Conservation (phyloP, 1,140 invertebrate genomes). For the Argopecten irradians region DNA sequence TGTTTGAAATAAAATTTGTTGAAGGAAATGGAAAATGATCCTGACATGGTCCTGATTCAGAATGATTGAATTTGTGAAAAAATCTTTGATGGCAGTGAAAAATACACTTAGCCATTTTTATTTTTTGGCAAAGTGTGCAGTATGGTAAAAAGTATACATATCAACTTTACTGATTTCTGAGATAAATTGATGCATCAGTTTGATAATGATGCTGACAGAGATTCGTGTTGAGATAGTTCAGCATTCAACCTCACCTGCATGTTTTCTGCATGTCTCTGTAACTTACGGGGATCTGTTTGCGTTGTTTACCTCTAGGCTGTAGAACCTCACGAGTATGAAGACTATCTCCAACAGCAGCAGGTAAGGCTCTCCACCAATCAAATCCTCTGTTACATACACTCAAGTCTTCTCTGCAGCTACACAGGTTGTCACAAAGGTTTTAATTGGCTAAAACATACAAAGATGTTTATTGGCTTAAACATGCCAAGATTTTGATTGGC, state of each 20-base stretch:
- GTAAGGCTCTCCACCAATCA: conserved; percentile 40
- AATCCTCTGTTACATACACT: not conserved
- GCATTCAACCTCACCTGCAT: conserved; percentile 34
- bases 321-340: conserved; percentile 54
- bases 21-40: no score
- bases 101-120: no score
- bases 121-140: no score
- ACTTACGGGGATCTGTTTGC: conserved; percentile 29
- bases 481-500: not conserved
- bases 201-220: not conserved
- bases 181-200: no score
- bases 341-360: conserved; percentile 44
- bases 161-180: no score
- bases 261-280: conserved; percentile 39
- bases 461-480: no score
- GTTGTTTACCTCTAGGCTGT: conserved; percentile 57
- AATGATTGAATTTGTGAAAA: no score
- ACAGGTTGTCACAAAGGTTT: not conserved
- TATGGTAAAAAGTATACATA: no score
- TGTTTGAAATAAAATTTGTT: no score
- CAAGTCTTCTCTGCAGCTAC: not conserved
- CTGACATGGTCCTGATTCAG: no score
- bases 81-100: no score
- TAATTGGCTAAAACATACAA: not conserved
- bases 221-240: not conserved